Base-by-base conservation (phyloP, 1,140 invertebrate genomes). In the Nasonia vitripennis region DNA sequence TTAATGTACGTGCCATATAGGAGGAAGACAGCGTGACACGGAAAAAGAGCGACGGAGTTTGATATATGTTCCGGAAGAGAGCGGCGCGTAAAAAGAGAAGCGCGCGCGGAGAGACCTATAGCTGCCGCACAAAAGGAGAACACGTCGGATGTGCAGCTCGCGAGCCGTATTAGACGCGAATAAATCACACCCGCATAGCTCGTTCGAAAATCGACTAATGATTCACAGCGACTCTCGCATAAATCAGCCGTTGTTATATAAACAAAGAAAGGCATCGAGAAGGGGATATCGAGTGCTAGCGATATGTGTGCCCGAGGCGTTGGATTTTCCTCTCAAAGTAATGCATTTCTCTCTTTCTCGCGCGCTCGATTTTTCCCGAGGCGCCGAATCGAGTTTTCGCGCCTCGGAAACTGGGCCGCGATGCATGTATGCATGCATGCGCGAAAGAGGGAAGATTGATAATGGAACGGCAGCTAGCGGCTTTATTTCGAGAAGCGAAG, bases 61-160 rank as follows among this genome's bases (percentile, higher is more conserved):
- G 82, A 84, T 84, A 34, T 77, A 84, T 78, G 75, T 84, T 68
- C 77, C 14, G 34, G 77, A 75, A 83, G n/a, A 41, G 23, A 68
- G 37, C 3, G 9, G 31, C 1, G 1, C 3, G 45, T 20, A 41
- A 45, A 23, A 75, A 34, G 71, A 77, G 34, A 2, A 34, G 55
- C 20, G 17, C 55, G 17, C 55, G 27, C 2, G 51, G 2, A 55
- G 51, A 62, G 17, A 62, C 27, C 27, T 27, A 27, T 27, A 27
- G 20, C 20, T 45, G 55, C 27, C 1, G 70, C 55, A 82, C 6
- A 73, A 71, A 82, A 82, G 70, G 27, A 55, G 45, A 34, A n/a
- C 10, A 45, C 34, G 73, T 74, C 45, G 74, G 73, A 77, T 62
- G 55, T 62, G 55, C 4, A 48, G 45, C 45, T 11, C 10, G n/a